Evolutionary conservation across 37 sponge, comb jelly and placozoan genomes (phyloP), one percentile per base, ranked within the genome.

Genomic region (Ephydatia muelleri): DNA sequence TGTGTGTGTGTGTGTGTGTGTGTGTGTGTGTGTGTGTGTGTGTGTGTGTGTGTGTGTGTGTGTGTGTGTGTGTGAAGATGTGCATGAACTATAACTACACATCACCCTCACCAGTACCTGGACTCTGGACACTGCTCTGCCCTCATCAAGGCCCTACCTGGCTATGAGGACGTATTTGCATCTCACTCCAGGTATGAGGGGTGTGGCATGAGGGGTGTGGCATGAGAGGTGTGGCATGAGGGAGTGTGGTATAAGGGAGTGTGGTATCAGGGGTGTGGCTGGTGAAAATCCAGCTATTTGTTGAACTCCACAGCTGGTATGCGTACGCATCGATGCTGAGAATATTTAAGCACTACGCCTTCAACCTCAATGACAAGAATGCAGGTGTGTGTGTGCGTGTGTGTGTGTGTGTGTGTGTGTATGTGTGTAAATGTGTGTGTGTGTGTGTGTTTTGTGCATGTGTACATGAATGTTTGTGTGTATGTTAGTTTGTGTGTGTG

Each of bases 111-210:
- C 16, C 12, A 57, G 57, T 14, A 16, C 57, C 57, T 57, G 57
- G 16, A 16, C 19, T 57, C 57, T 57, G 57, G 57, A 1, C 57
- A 57, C 68, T 91, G 92, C 48, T 91, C 92, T 25, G 92, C 76
- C 25, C 80, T 91, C 26, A 87, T 91, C 75, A 91, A 91, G 36
- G 57, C 83, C 38, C 75, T 83, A 1, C 88, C 92, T 30, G 92
- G 88, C 9, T 91, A 84, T 48, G 88, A 91, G 29, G 75, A 91
- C 31, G 34, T 87, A 33, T 83, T 79, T 73, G 80, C 78, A 2
- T 80, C 49, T 5, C 90, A 90, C 77, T 84, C 90, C 65, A 90
- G 70, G 80, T 90, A 57, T 8, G 65, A n/a, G n/a, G n/a, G n/a
- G n/a, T n/a, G n/a, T n/a, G n/a, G n/a, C n/a, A n/a, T n/a, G n/a